Conservation (phyloP, 2,888 invertebrate species). For the Drosophila silvestris region DNA sequence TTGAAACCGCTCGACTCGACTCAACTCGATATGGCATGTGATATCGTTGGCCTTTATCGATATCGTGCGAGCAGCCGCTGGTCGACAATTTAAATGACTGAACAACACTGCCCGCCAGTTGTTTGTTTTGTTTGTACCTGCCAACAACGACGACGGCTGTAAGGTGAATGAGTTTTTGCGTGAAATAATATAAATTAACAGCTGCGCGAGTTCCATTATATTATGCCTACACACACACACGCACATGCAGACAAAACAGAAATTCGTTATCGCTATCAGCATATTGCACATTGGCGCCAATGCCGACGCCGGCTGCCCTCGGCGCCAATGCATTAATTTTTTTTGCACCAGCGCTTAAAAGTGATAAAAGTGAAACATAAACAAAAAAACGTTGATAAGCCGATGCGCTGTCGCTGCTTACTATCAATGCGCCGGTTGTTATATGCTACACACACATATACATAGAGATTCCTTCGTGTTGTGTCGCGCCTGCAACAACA, state of each 20-base stretch:
- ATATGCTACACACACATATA: constrained; percentile 45
- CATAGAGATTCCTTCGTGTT: constrained; percentile 36
- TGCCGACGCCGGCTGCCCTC: constrained; percentile 8
- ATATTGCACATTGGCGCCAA: constrained; percentile 41
- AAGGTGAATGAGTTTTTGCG: constrained; percentile 66
- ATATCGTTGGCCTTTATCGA: constrained; percentile 6
- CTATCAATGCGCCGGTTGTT: constrained; percentile 69
- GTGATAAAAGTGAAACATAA: constrained; percentile 74
- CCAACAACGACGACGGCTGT: constrained; percentile 61
- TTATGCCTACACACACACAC: constrained; percentile 1
- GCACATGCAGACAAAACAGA: constrained; percentile 5
- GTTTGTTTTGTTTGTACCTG: constrained; percentile 71
- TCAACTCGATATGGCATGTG: neutral
- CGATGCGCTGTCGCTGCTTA: constrained; percentile 17
- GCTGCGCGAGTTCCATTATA: constrained; percentile 47
- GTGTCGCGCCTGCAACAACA: constrained; percentile 53
- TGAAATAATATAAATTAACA: constrained; percentile 45
- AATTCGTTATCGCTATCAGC: constrained; percentile 49
- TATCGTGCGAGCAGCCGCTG: constrained; percentile 18
- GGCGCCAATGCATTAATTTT: constrained; percentile 16
- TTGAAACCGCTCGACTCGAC: neutral
- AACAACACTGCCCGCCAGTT: constrained; percentile 61
- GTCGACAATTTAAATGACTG: constrained; percentile 10
- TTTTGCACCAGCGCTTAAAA: constrained; percentile 56
- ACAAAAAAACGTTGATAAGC: constrained; percentile 77